Evolutionary conservation across 2,113 vertebrate genomes (phyloP), one percentile per base, ranked within the genome.

Genomic region (Cygnus atratus): DNA sequence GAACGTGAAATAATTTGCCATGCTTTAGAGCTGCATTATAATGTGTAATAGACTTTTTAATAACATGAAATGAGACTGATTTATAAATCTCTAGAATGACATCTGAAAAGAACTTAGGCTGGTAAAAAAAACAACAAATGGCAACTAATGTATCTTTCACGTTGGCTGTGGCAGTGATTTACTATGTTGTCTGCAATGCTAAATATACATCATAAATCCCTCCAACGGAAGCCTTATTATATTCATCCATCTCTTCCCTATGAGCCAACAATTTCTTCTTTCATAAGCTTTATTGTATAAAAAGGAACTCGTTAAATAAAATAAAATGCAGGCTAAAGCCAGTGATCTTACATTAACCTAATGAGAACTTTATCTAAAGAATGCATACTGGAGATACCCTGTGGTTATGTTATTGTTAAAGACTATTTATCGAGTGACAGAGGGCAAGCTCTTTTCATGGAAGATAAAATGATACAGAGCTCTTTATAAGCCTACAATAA

Each of bases 141-240:
- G 80, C 96, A 96, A 95, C 91, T 95, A 97, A 97, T 94, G 88
- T 87, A 97, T 97, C 97, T 97, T 97, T 97, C 92, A 97, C 62
- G 26, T 96, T 97, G 93, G 85, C 86, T 79, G 48, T 97, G 97
- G 90, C 97, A 98, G 84, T 98, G 98, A 98, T 98, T 96, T 97
- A 98, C 97, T 94, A 31, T 92, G 93, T 97, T 98, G 97, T 97
- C 98, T 97, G 72, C 73, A 62, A 97, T 90, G 90, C 97, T 98
- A 98, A 98, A 97, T 97, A 98, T 93, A 96, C 75, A 97, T 96
- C 97, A 98, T 98, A 98, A 98, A 98, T 98, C 97, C 97, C 96
- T 97, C 95, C 95, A 97, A 79, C 86, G 97, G 94, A 95, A 97
- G 59, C 11, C 62, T 97, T 96, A 97, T 97, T 97, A 96, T 98